A percentile compares a stretch with the other conserved stretches of the same genome.
phyloP scores from a whole-genome alignment of 2,113 vertebrate species.

The Deroptyus accipitrinus region DNA sequence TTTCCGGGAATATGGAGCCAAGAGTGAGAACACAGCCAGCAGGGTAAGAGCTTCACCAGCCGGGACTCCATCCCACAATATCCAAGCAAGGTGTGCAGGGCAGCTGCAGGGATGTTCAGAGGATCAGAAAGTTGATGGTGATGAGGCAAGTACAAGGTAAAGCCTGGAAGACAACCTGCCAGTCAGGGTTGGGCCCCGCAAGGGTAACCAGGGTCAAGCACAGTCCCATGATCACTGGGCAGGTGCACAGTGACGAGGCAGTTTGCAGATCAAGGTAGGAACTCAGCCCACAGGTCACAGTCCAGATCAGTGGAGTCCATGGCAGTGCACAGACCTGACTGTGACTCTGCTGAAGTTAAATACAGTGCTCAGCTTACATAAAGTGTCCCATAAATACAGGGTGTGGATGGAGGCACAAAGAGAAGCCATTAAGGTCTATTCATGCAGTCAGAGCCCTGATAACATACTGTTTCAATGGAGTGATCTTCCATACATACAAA shows the following conservation, averaged over 20 bases:
- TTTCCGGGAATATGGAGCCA: neutral
- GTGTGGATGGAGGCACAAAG: neutral
- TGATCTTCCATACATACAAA: neutral
- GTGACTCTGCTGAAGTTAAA: neutral
- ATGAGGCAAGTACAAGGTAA: neutral
- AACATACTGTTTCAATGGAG: neutral
- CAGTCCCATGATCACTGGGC: rapidly evolving
- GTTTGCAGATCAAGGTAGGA: neutral
- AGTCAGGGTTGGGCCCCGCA: neutral
- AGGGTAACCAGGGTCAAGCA: neutral
- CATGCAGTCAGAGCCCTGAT: neutral
- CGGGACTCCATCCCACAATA: neutral
- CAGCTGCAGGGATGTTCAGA: neutral
- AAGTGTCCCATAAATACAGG: no score
- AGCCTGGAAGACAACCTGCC: neutral
- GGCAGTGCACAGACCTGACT: neutral
- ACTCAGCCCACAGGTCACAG: neutral
- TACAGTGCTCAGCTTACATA: neutral
- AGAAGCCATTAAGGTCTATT: neutral
- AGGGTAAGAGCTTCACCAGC: neutral
- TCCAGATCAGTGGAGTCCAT: neutral
- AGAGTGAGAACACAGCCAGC: neutral
- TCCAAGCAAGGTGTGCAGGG: neutral
- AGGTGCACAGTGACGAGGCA: neutral
- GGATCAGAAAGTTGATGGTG: neutral